Conservation (phyloP, 2,113 vertebrate species). For the Hydropotes inermis region DNA sequence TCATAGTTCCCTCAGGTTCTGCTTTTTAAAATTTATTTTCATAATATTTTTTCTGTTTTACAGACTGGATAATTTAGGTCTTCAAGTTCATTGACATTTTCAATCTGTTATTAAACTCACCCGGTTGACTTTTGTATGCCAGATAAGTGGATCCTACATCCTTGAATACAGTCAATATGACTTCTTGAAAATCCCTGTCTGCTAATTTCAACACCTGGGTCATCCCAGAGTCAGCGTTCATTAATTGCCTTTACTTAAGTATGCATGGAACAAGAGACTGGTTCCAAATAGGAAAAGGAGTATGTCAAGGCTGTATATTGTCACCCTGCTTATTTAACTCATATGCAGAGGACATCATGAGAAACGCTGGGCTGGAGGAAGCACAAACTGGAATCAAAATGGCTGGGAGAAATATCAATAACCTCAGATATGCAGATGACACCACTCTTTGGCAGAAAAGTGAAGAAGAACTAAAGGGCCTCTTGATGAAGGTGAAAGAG, state of each 20-base stretch:
- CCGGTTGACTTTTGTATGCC: background rate
- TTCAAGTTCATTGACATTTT: background rate
- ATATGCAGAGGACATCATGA: background rate
- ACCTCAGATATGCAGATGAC: background rate
- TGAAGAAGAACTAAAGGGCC: background rate
- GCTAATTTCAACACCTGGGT: background rate
- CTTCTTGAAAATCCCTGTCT: background rate
- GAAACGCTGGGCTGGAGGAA: background rate
- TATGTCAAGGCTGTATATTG: background rate
- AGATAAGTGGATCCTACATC: background rate
- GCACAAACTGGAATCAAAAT: background rate
- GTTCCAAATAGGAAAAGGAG: background rate
- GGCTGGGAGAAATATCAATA: background rate
- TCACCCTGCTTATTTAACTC: background rate
- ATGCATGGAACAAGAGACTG: background rate
- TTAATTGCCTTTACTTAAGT: background rate
- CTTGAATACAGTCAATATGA: background rate
- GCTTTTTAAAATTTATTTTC: background rate
- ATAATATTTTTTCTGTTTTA: constrained; percentile 27
- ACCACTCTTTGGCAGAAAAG: background rate
- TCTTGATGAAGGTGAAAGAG: background rate
- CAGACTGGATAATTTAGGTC: background rate
- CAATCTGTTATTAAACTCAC: background rate
- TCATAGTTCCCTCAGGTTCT: background rate
- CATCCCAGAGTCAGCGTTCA: background rate